phyloP scores from a whole-genome alignment of 92 coral and sea anemone species.

The Galaxea fascicularis region DNA sequence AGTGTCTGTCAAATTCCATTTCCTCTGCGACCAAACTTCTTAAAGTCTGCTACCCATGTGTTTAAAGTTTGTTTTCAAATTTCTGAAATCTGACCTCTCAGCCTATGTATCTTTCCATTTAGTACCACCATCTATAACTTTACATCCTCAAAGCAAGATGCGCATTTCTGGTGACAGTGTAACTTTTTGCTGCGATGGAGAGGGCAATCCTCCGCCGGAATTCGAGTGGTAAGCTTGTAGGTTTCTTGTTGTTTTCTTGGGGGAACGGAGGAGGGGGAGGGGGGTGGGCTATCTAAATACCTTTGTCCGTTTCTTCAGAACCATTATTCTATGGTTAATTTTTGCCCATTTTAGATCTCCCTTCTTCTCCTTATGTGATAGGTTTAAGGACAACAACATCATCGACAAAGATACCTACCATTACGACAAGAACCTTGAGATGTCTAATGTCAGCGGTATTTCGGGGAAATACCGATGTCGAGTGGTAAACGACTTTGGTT shows the following conservation, averaged over 20 bases:
- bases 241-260: not conserved
- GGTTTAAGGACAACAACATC: conserved; percentile 31
- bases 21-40: too few relatives aligned
- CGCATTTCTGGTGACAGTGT: conserved; percentile 21
- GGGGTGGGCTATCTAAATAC: too few relatives aligned
- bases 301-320: not conserved
- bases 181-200: conserved; percentile 10
- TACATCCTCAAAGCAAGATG: conserved; percentile 18
- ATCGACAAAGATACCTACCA: not conserved
- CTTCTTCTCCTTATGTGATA: not conserved
- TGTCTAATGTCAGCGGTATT: not conserved
- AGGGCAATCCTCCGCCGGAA: conserved; percentile 36
- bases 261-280: too few relatives aligned
- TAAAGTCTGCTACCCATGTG: too few relatives aligned
- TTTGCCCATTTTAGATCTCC: not conserved
- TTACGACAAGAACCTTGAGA: conserved; percentile 5
- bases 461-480: conserved; percentile 5
- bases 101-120: not conserved
- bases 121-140: conserved; percentile 28
- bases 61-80: too few relatives aligned
- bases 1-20: too few relatives aligned
- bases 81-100: too few relatives aligned
- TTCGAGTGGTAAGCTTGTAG: conserved; percentile 4
- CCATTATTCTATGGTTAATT: not conserved
- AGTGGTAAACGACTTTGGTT: not conserved